phyloP scores from a whole-genome alignment of 2,888 invertebrate species.

The Chaitophorus viminalis region DNA sequence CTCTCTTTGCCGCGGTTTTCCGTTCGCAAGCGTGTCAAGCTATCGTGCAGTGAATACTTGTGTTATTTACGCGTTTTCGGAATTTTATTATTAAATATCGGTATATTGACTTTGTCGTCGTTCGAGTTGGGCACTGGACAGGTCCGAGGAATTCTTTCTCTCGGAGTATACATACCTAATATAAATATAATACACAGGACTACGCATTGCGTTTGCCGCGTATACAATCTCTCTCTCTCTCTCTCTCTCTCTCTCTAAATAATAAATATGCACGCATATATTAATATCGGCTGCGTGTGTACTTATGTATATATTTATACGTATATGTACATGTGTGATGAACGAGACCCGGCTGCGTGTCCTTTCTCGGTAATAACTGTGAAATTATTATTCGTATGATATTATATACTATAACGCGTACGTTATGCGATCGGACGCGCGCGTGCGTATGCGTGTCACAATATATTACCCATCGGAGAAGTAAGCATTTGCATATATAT shows the following conservation, averaged over 20 bases:
- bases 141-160: neutral
- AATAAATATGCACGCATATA: neutral
- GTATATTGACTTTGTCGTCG: neutral
- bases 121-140: neutral
- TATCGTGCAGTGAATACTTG: neutral
- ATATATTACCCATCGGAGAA: conserved; percentile 36
- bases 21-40: too few species aligned
- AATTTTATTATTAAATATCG: neutral
- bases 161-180: neutral
- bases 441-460: neutral
- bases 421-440: neutral
- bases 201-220: neutral
- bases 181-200: neutral
- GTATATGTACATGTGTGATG: neutral
- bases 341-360: conserved; percentile 24
- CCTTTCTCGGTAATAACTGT: conserved; percentile 20
- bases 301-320: too few species aligned
- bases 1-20: too few species aligned
- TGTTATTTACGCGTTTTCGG: neutral
- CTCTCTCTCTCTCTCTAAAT: neutral
- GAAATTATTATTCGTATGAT: conserved; percentile 30
- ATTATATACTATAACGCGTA: neutral
- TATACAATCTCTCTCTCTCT: neutral
- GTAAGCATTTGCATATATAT: neutral
- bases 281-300: too few species aligned